Conservation (phyloP, 1,140 invertebrate genomes). For the Mycetomoellerius zeteki region DNA sequence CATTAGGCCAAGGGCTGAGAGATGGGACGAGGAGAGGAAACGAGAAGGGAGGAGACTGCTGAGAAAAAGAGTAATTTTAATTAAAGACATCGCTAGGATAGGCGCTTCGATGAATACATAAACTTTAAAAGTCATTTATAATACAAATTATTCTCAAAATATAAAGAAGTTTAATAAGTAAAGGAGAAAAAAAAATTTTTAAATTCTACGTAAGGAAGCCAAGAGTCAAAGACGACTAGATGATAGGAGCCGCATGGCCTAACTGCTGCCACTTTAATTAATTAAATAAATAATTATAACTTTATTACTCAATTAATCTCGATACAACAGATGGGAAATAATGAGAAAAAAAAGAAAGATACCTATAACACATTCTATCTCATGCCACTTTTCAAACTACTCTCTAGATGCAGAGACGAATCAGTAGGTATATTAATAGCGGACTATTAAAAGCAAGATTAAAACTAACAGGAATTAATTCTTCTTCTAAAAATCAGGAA, state of each 20-base stretch:
- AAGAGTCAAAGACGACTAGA: conserved; percentile 84
- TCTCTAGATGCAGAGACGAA: conserved; percentile 85
- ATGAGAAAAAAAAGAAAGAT: conserved; percentile 61
- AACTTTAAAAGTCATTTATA: conserved; percentile 83
- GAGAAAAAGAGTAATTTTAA: conserved; percentile 75
- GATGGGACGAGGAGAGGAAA: conserved; percentile 31
- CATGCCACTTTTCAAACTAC: conserved; percentile 85
- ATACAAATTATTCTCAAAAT: conserved; percentile 84
- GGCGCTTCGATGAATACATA: conserved; percentile 84
- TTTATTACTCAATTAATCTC: conserved; percentile 85
- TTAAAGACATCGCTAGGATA: conserved; percentile 84
- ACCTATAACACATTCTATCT: conserved; percentile 68
- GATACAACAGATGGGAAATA: conserved; percentile 67
- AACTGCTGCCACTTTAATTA: conserved; percentile 86
- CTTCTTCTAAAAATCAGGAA: conserved; percentile 80
- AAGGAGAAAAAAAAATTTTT: conserved; percentile 79
- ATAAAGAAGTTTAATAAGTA: conserved; percentile 83
- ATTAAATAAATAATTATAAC: conserved; percentile 85
- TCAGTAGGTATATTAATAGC: conserved; percentile 77
- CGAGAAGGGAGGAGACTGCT: conserved; percentile 40
- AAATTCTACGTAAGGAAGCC: conserved; percentile 85
- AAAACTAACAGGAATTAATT: conserved; percentile 70
- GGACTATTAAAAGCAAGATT: conserved; percentile 71
- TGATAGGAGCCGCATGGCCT: conserved; percentile 87
- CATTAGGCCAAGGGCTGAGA: conserved; percentile 29